Evolutionary conservation across 1,140 invertebrate genomes (phyloP), one percentile per base, ranked within the genome.

Genomic region (Heliothis subflexa): DNA sequence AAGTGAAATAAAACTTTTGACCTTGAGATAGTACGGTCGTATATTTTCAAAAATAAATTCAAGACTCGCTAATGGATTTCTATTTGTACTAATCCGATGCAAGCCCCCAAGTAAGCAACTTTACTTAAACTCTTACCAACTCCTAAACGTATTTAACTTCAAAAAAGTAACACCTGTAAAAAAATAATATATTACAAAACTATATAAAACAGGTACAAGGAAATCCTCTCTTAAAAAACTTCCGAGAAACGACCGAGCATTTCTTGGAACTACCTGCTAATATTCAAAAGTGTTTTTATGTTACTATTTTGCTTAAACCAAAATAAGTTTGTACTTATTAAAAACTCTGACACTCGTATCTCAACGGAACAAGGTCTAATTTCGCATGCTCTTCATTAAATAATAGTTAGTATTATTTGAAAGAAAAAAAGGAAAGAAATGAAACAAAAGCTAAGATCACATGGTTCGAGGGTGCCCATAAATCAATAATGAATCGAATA

Each of bases 221-320:
- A 75, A 75, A 75, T 52, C 59, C 73, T 75, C 59, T 64, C 47
- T 13, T 62, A 80, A 78, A 86, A 81, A 79, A 80, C 21, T 87
- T 87, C 83, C 68, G 50, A 82, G 85, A 86, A 86, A 83, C 57
- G 55, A 59, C 45, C 62, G 50, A 71, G 59, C 59, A 73, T 78
- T 87, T 87, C 85, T 81, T 45, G 57, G 85, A 85, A 87, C 82
- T 87, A 87, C 85, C 85, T 87, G 85, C 85, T 82, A 72, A 70
- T 72, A 54, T 33, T 64, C 73, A 28, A 64, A 75, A 75, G 25
- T 75, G 25, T 75, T 75, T 75, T 75, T 75, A 21, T 64, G 40
- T 62, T 75, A 64, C 59, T 64, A 52, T 75, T 75, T 75, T 64
- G 73, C 21, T 33, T 62, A 52, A 18, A 75, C 45, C 49, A 62